phyloP scores from a whole-genome alignment of 2,888 invertebrate species.

The Arctia plantaginis region DNA sequence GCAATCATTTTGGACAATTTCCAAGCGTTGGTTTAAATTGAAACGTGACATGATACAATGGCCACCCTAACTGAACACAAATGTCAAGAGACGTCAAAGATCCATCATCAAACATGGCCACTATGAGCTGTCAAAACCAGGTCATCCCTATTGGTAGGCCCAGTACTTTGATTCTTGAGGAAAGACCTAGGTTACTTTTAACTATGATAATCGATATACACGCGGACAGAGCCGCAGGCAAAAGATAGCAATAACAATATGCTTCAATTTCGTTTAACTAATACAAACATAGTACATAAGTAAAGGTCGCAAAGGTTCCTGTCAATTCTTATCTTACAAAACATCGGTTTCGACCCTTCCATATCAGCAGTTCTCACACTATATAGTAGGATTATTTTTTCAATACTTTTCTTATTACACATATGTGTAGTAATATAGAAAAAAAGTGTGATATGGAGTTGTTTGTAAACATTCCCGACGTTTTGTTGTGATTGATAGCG shows the following conservation, averaged over 20 bases:
- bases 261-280: neutral
- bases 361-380: slow-evolving; percentile 3
- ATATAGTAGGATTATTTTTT: slow-evolving; percentile 17
- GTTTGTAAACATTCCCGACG: slow-evolving; percentile 25
- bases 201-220: too few species aligned
- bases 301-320: neutral
- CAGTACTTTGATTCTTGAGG: too few species aligned
- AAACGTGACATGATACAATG: too few species aligned
- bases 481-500: slow-evolving; percentile 20
- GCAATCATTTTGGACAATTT: too few species aligned
- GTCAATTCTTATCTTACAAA: neutral
- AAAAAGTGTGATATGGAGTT: slow-evolving; percentile 19
- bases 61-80: too few species aligned
- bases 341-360: neutral
- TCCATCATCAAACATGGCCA: too few species aligned
- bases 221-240: too few species aligned
- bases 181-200: too few species aligned
- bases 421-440: neutral
- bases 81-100: too few species aligned
- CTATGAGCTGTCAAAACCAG: too few species aligned
- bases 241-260: neutral
- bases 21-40: too few species aligned
- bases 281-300: neutral
- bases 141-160: too few species aligned
- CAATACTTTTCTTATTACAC: slow-evolving; percentile 1